phyloP scores from a whole-genome alignment of 2,113 vertebrate genomes.

The Eudyptes chrysolophus region DNA sequence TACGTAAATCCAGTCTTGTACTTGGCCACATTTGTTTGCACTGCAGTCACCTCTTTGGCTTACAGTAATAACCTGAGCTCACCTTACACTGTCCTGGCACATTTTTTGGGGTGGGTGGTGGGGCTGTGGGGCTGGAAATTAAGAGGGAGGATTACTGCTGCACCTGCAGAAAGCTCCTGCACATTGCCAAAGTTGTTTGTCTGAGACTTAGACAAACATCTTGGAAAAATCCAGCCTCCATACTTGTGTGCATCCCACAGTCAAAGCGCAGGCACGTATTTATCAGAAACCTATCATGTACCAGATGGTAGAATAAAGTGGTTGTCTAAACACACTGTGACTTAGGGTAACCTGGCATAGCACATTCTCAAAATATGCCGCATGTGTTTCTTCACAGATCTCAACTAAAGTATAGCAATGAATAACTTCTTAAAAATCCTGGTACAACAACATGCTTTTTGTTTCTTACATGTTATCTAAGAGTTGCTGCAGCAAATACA shows the following conservation, averaged over 20 bases:
- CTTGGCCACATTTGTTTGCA: neutral
- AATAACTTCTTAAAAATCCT: constrained; percentile 56
- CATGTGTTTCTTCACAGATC: constrained; percentile 63
- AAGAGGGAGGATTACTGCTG: neutral
- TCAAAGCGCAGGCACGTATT: constrained; percentile 41
- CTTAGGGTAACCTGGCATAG: constrained; percentile 63
- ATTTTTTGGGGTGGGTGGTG: neutral
- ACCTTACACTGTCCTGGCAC: neutral
- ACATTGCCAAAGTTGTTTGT: neutral
- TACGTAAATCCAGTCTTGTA: neutral
- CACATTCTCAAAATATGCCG: constrained; percentile 66
- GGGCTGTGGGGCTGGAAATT: neutral
- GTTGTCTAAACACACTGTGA: constrained; percentile 68
- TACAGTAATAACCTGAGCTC: neutral
- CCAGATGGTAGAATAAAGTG: constrained; percentile 70
- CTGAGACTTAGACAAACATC: constrained; percentile 32
- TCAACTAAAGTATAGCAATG: constrained; percentile 48
- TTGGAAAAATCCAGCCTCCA: constrained; percentile 29
- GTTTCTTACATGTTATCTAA: constrained; percentile 33
- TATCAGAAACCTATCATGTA: constrained; percentile 62
- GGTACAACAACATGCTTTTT: constrained; percentile 29
- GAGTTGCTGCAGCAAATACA: neutral
- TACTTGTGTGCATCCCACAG: constrained; percentile 39
- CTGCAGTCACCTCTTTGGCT: neutral
- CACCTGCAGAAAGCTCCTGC: neutral